Percentiles rank a stretch among this genome's conserved stretches.
These are phyloP conservation scores for Drosophila recens DNA, from an alignment of 2,888 invertebrate genomes.

Conservation along the genomic window DNA sequence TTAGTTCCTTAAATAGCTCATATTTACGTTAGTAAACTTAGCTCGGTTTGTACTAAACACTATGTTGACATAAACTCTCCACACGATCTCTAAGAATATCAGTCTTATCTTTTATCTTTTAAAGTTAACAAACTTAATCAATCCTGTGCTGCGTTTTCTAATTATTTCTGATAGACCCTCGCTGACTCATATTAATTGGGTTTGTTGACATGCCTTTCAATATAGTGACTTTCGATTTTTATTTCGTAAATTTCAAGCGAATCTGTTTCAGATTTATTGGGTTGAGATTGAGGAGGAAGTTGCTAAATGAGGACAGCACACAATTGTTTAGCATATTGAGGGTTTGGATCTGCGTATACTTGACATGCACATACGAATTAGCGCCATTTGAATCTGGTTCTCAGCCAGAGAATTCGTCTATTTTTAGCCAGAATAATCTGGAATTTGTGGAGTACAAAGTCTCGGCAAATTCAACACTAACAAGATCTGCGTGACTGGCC, in stretches of 20 bases:
- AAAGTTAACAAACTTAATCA: background rate
- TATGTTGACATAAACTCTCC: background rate
- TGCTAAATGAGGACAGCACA: conserved; percentile 61
- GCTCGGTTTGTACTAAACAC: background rate
- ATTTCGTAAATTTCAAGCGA: conserved; percentile 9
- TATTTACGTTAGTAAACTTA: too few species aligned
- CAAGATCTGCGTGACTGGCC: conserved; percentile 25
- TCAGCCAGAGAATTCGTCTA: conserved; percentile 21
- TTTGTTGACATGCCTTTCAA: background rate
- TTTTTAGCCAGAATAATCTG: conserved; percentile 32
- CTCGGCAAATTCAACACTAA: conserved; percentile 11
- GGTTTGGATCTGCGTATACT: conserved; percentile 27
- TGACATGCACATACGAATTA: conserved; percentile 55
- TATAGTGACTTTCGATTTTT: conserved; percentile 6
- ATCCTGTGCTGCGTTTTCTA: background rate
- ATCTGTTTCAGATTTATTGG: conserved; percentile 1
- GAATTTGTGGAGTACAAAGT: conserved; percentile 8
- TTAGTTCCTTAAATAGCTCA: too few species aligned
- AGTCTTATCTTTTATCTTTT: background rate
- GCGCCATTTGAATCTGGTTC: conserved; percentile 57
- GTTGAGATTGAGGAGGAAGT: conserved; percentile 1
- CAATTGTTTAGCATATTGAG: conserved; percentile 58
- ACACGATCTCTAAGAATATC: background rate
- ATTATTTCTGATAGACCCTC: background rate
- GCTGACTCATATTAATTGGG: conserved; percentile 2